phyloP scores from a whole-genome alignment of 2,113 vertebrate species.

The Collichthys lucidus region DNA sequence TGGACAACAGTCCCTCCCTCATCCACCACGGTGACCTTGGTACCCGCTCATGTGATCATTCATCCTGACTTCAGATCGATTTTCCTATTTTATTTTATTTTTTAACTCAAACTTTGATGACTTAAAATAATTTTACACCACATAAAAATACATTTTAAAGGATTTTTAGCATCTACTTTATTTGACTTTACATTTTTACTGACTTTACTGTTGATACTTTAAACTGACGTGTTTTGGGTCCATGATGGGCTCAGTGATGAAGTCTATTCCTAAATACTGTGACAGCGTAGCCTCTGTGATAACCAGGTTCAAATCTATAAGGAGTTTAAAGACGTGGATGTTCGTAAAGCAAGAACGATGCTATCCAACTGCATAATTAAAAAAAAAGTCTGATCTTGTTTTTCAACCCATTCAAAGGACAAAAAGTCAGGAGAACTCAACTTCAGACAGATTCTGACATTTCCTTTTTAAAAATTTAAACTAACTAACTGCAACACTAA shows the following conservation, averaged over 20 bases:
- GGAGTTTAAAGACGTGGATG: background rate
- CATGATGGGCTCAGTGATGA: too few relatives aligned
- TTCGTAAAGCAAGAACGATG: background rate
- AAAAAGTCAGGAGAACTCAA: background rate
- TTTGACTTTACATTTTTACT: too few relatives aligned
- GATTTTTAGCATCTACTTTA: too few relatives aligned
- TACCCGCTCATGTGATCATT: conserved; percentile 2
- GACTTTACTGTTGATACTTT: too few relatives aligned
- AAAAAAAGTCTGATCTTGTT: too few relatives aligned
- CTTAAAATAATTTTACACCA: too few relatives aligned
- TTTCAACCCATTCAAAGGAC: background rate
- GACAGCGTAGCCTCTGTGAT: background rate
- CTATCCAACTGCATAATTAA: background rate
- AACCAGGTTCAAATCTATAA: background rate
- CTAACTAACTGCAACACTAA: background rate
- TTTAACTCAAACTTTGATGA: background rate
- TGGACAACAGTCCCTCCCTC: conserved; percentile 9
- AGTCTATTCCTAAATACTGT: too few relatives aligned
- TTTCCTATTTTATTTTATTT: background rate
- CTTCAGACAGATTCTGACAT: background rate
- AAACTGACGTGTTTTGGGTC: too few relatives aligned
- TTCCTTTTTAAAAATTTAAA: background rate
- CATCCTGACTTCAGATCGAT: conserved; percentile 18
- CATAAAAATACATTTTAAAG: too few relatives aligned
- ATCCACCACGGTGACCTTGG: conserved; percentile 27